phyloP scores from a whole-genome alignment of 1,140 invertebrate species.

The Zaprionus gabonicus region DNA sequence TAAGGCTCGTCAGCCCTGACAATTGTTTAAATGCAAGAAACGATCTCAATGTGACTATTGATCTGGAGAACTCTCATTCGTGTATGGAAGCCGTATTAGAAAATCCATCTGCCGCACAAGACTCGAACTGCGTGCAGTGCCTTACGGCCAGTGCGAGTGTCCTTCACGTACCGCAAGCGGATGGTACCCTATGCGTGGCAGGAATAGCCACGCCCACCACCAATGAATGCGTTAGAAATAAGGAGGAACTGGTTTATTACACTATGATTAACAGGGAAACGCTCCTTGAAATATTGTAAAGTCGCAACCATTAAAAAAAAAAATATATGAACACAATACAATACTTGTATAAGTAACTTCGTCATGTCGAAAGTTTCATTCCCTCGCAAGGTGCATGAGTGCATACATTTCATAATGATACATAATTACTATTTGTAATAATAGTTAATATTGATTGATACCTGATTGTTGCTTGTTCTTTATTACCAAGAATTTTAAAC shows the following conservation, averaged over 20 bases:
- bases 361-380: no score
- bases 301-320: no score
- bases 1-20: not conserved
- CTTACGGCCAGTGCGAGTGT: slow-evolving; percentile 38
- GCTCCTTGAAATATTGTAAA: no score
- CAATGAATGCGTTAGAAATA: slow-evolving; percentile 5
- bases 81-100: not conserved
- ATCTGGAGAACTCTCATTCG: not conserved
- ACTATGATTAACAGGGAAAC: slow-evolving; percentile 1
- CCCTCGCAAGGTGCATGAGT: no score
- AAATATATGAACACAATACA: not conserved
- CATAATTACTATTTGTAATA: not conserved
- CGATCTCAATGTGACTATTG: not conserved
- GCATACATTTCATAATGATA: not conserved
- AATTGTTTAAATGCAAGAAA: not conserved
- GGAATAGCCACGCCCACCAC: slow-evolving; percentile 54
- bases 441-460: no score
- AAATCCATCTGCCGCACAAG: accelerated
- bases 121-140: slow-evolving; percentile 15
- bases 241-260: slow-evolving; percentile 4
- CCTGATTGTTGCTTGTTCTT: no score
- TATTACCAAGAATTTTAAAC: no score
- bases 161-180: slow-evolving; percentile 13
- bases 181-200: slow-evolving; percentile 26
- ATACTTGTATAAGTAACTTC: no score